phyloP scores from a whole-genome alignment of 2,888 invertebrate species.

The Agrochola circellaris region DNA sequence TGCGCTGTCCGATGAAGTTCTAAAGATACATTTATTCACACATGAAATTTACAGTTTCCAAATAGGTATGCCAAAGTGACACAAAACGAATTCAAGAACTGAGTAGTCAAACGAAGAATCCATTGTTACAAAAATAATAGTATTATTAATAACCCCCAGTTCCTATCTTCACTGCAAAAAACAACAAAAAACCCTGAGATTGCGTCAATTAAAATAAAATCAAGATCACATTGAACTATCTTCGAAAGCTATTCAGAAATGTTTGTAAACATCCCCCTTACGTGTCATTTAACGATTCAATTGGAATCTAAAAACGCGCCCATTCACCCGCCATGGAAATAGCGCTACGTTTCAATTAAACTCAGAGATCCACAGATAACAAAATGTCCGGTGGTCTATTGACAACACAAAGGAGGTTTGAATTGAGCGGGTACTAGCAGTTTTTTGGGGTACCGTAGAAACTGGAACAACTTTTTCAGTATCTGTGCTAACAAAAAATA shows the following conservation, averaged over 20 bases:
- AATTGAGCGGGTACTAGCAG: conserved; percentile 42
- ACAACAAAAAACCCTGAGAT: conserved; percentile 1
- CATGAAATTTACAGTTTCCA: neutral
- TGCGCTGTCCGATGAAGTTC: neutral
- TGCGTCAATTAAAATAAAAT: conserved; percentile 49
- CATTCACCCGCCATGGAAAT: conserved; percentile 68
- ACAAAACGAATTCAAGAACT: neutral
- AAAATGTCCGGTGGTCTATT: conserved; percentile 84
- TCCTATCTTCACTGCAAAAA: neutral
- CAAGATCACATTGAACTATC: conserved; percentile 49
- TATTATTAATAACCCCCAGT: neutral
- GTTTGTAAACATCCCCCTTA: conserved; percentile 79
- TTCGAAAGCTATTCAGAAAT: conserved; percentile 55
- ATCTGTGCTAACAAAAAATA: neutral
- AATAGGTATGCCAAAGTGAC: neutral
- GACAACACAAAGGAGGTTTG: conserved; percentile 76
- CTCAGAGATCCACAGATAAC: conserved; percentile 81
- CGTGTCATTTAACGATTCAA: conserved; percentile 80
- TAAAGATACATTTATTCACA: neutral
- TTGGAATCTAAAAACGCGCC: conserved; percentile 70
- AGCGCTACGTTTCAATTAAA: conserved; percentile 83
- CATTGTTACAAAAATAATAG: neutral
- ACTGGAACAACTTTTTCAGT: neutral
- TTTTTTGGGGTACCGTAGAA: conserved; percentile 60
- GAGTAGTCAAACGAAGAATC: neutral